A percentile compares a stretch with the other conserved stretches of the same genome.
Conservation (phyloP, 2,113 vertebrate species). For the Myotis yumanensis region DNA sequence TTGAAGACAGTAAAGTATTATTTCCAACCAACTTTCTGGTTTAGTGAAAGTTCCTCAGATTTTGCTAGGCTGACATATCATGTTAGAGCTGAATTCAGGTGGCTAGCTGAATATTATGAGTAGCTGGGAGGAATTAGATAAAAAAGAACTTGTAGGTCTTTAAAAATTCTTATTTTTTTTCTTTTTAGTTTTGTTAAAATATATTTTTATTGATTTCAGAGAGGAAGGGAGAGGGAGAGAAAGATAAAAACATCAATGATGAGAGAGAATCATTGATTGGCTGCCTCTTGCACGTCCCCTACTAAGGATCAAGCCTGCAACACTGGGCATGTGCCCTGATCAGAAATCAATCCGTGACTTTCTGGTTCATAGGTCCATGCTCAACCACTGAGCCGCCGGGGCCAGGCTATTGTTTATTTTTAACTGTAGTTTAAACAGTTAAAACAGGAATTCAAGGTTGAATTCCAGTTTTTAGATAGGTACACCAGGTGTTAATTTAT, state of each 20-base stretch:
- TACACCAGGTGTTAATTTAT: slow-evolving; percentile 23
- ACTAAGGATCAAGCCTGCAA: no score
- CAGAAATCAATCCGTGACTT: no score
- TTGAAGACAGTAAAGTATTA: neutral
- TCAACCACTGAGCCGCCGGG: no score
- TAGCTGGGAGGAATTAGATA: neutral
- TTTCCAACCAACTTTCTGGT: neutral
- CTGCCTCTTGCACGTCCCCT: no score
- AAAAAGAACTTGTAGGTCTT: slow-evolving; percentile 22
- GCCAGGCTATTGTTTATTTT: neutral
- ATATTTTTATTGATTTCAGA: no score
- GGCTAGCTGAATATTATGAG: neutral
- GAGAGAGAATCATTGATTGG: no score
- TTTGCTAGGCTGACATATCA: neutral
- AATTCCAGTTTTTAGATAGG: slow-evolving; percentile 43
- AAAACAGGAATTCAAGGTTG: neutral
- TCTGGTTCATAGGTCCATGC: no score
- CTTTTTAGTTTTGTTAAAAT: no score
- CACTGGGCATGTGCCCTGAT: no score
- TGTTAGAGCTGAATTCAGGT: neutral
- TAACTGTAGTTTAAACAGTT: neutral
- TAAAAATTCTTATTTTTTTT: neutral
- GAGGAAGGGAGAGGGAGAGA: no score
- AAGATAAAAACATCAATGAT: no score
- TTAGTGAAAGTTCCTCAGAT: neutral